A percentile compares a stretch with the other conserved stretches of the same genome.
These are phyloP conservation scores for Nycticryphes semicollaris DNA, from an alignment of 2,113 vertebrate genomes.

Conservation along the genomic window DNA sequence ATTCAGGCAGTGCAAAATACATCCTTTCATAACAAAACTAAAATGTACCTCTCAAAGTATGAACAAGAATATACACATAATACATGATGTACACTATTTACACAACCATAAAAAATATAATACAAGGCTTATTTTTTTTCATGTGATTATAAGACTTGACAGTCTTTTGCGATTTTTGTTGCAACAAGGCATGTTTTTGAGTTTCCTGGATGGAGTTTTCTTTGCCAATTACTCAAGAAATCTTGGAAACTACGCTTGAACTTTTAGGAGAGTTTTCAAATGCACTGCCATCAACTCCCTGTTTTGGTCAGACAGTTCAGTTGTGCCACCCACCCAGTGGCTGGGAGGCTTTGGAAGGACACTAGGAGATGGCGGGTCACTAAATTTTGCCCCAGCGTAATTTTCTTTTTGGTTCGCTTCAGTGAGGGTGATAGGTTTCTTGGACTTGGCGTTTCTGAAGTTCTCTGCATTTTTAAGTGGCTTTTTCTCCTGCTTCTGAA, in stretches of 20 bases:
- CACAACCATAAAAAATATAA: slow-evolving; percentile 85
- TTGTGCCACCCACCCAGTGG: slow-evolving; percentile 88
- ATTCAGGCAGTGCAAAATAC: slow-evolving; percentile 81
- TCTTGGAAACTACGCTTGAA: slow-evolving; percentile 74
- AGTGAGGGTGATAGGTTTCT: slow-evolving; percentile 56
- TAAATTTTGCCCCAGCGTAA: slow-evolving; percentile 95
- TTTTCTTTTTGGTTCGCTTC: slow-evolving; percentile 85
- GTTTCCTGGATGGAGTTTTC: slow-evolving; percentile 62
- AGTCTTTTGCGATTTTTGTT: slow-evolving; percentile 73
- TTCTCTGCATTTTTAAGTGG: slow-evolving; percentile 78
- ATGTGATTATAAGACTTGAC: slow-evolving; percentile 64
- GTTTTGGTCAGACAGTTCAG: slow-evolving; percentile 76
- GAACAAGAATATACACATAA: slow-evolving; percentile 92
- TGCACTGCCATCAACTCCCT: slow-evolving; percentile 89
- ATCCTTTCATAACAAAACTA: slow-evolving; percentile 97
- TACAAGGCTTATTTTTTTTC: slow-evolving; percentile 66
- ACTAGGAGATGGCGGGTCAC: slow-evolving; percentile 93
- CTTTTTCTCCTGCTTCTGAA: slow-evolving; percentile 78
- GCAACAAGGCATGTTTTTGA: slow-evolving; percentile 77
- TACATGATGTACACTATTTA: slow-evolving; percentile 93
- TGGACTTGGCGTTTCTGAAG: slow-evolving; percentile 66
- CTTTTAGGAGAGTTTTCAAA: slow-evolving; percentile 91
- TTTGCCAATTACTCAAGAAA: slow-evolving; percentile 31
- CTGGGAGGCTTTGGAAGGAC: slow-evolving; percentile 94
- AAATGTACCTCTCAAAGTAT: slow-evolving; percentile 90